Percentiles rank a stretch among this genome's conserved stretches.
These are phyloP conservation scores for Stichodactyla helianthus DNA, from an alignment of 64 coral and sea anemone species.

Conservation along the genomic window DNA sequence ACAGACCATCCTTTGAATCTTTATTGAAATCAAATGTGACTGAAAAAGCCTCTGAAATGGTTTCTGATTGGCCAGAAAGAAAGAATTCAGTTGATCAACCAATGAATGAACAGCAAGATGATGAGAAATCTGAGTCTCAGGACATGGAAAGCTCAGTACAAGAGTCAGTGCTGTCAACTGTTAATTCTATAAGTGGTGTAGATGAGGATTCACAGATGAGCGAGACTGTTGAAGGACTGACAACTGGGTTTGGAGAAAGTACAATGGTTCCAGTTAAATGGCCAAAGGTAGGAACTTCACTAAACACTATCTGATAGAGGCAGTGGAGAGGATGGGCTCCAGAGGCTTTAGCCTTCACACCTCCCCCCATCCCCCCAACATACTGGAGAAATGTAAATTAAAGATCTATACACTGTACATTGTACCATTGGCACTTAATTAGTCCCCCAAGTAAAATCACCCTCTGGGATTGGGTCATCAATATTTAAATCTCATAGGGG, in stretches of 20 bases:
- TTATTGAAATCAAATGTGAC: background rate
- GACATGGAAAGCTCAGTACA: background rate
- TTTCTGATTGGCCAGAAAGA: background rate
- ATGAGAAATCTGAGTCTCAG: slow-evolving; percentile 1
- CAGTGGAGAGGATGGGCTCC: background rate
- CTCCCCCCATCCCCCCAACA: too few species aligned
- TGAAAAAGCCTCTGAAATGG: background rate
- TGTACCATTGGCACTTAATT: too few species aligned
- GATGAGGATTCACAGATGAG: slow-evolving; percentile 86
- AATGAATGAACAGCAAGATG: background rate
- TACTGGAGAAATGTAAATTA: too few species aligned
- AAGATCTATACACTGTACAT: too few species aligned
- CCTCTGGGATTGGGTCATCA: too few species aligned
- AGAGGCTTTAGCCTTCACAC: too few species aligned
- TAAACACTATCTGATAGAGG: background rate
- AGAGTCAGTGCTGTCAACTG: background rate
- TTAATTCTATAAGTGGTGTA: slow-evolving; percentile 36
- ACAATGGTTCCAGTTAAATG: slow-evolving; percentile 70
- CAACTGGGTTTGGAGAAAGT: slow-evolving; percentile 41
- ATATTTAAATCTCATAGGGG: too few species aligned
- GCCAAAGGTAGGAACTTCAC: slow-evolving; percentile 50
- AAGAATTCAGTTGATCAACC: background rate
- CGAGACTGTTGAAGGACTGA: slow-evolving; percentile 54
- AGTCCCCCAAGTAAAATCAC: too few species aligned
- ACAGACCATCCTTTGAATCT: background rate